phyloP scores from a whole-genome alignment of 2,888 invertebrate genomes.

The Toxonevra muliebris region DNA sequence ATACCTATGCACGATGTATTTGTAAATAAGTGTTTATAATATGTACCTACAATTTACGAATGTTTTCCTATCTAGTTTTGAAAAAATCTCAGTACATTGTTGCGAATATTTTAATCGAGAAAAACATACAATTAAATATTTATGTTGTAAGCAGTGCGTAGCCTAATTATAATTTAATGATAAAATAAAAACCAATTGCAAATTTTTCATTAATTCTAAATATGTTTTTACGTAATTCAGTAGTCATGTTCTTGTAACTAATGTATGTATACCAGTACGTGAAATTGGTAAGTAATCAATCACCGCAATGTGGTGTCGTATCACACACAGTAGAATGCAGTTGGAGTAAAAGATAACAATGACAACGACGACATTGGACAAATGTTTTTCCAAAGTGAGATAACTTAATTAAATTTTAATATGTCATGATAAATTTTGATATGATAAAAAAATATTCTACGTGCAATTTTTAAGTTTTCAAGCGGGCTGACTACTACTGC shows the following conservation, averaged over 20 bases:
- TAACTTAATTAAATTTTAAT: conserved; percentile 24
- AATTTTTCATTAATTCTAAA: not conserved
- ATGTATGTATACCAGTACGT: not conserved
- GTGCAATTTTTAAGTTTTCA: not conserved
- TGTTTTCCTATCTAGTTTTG: not conserved
- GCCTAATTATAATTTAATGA: conserved; percentile 1
- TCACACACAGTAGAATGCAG: conserved; percentile 1
- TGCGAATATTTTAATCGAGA: not conserved
- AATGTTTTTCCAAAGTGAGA: conserved; percentile 2
- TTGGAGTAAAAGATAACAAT: not conserved
- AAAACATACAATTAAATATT: not conserved
- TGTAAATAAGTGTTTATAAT: too few species aligned
- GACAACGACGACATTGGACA: not conserved
- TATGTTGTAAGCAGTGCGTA: conserved; percentile 1
- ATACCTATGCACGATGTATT: not conserved
- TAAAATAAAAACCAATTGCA: not conserved
- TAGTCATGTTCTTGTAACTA: too few species aligned
- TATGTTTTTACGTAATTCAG: too few species aligned
- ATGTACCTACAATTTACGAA: not conserved
- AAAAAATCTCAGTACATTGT: not conserved
- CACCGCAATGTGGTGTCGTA: not conserved
- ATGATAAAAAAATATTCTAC: conserved; percentile 16
- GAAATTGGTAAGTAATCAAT: conserved; percentile 8
- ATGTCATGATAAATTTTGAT: conserved; percentile 27
- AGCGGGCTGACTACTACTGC: too few species aligned